Base-by-base conservation (phyloP, 2,888 invertebrate species). In the Macrosiphum euphorbiae region DNA sequence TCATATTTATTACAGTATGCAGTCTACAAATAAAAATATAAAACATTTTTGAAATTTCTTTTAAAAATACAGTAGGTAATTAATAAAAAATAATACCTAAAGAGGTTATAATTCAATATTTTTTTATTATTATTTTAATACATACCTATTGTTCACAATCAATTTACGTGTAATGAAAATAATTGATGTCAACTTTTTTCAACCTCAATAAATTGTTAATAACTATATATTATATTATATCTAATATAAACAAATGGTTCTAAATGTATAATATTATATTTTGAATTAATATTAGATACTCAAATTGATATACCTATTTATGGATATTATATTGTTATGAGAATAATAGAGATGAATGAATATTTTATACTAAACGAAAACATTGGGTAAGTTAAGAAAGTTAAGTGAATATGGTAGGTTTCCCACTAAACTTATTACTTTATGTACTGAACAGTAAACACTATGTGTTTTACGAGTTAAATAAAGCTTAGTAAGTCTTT, bases 401-500 rank as follows among this genome's bases (percentile, higher is more conserved):
- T n/a, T 44, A 85, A 85, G 85, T 28, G 84, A 84, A 91, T 91
- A 52, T 84, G 85, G 55, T 5, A 16, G 85, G 55, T 55, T 55
- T 55, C 41, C 44, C 85, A 47, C 47, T 61, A 61, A 28, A 61
- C n/a, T 61, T 61, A 61, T 61, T n/a, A 61, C 28, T 89, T 61
- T 89, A 89, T 61, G 47, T 50, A 41, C 85, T 44, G 35, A 44
- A 85, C 44, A 85, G 41, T 44, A 26, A 44, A 91, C n/a, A 58
- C 44, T 85, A 55, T 91, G 44, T 85, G 84, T 84, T 41, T 85
- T 85, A 91, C n/a, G 84, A 85, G 55, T 91, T 55, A 85, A 84
- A 52, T 55, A 52, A 52, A 85, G 91, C 55, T 91, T 85, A 91
- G 55, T 44, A 35, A 55, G 84, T 52, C 55, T 55, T 84, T 55